These are phyloP conservation scores for Gallinago paraguaiae DNA, from an alignment of 2,113 vertebrate species.

Conservation along the genomic window DNA sequence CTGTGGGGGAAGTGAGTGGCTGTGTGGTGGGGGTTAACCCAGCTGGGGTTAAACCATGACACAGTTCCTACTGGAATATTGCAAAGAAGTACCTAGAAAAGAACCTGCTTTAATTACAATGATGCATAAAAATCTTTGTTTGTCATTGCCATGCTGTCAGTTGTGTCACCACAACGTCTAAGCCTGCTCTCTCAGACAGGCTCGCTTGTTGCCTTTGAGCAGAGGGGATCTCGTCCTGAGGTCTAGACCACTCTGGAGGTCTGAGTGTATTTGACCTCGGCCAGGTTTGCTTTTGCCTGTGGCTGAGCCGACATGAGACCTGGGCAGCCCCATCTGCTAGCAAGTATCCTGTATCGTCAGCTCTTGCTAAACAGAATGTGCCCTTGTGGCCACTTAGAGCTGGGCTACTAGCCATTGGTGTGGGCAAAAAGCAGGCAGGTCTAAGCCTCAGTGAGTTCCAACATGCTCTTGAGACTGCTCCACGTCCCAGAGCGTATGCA, in stretches of 20 bases:
- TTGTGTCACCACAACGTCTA: background rate
- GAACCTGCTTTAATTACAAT: background rate
- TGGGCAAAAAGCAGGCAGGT: background rate
- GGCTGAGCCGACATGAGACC: background rate
- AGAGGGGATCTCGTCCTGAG: background rate
- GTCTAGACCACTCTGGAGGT: background rate
- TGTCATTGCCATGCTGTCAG: background rate
- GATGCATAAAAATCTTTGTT: background rate
- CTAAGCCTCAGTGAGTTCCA: background rate
- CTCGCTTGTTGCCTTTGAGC: background rate
- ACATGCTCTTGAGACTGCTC: background rate
- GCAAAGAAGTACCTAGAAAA: background rate
- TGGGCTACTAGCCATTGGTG: background rate
- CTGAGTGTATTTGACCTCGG: background rate
- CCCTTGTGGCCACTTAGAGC: background rate
- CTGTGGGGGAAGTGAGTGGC: background rate
- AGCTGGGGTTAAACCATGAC: background rate
- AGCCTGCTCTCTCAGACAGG: background rate
- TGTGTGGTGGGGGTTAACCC: background rate
- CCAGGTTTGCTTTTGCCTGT: background rate
- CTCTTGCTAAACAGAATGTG: background rate
- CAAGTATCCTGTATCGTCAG: background rate
- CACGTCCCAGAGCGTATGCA: accelerated
- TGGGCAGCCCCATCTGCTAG: background rate
- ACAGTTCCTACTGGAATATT: background rate